These are phyloP conservation scores for Volucella bombylans DNA, from an alignment of 2,888 invertebrate genomes.

Conservation along the genomic window DNA sequence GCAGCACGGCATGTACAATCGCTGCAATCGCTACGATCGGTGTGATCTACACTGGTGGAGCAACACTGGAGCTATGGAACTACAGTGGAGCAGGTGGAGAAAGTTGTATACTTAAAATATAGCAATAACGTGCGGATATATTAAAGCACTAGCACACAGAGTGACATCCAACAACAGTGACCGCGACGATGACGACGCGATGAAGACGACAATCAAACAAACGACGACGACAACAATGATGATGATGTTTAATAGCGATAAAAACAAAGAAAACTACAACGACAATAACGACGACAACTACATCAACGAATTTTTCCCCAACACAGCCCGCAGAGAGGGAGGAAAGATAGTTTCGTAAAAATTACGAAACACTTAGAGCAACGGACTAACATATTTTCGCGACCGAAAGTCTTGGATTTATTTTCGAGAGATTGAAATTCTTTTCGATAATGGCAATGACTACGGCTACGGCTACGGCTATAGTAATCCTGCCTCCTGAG, in stretches of 20 bases:
- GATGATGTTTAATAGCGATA: conserved; percentile 4
- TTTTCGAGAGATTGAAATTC: no score
- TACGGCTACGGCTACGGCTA: no score
- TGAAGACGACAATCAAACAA: not conserved
- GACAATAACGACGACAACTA: no score
- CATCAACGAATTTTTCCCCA: no score
- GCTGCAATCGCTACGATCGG: no score
- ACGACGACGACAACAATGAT: conserved; percentile 9
- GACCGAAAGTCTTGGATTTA: no score
- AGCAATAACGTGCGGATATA: conserved; percentile 39
- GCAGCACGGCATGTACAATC: not conserved
- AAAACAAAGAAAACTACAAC: not conserved
- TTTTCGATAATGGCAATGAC: no score
- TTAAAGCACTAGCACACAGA: conserved; percentile 10
- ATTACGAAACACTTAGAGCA: conserved; percentile 6
- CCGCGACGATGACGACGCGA: not conserved
- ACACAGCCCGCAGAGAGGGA: no score
- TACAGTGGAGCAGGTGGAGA: conserved; percentile 59
- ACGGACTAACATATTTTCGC: no score
- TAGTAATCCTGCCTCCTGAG: no score
- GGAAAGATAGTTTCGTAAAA: not conserved
- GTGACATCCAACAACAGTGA: conserved; percentile 13
- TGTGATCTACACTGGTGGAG: conserved; percentile 46
- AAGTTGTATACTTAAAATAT: conserved; percentile 56
- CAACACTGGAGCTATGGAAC: conserved; percentile 10